Percentiles rank a stretch among this genome's conserved stretches.
These are phyloP conservation scores for Pelecanoides urinatrix DNA, from an alignment of 2,113 vertebrate species.

Conservation along the genomic window DNA sequence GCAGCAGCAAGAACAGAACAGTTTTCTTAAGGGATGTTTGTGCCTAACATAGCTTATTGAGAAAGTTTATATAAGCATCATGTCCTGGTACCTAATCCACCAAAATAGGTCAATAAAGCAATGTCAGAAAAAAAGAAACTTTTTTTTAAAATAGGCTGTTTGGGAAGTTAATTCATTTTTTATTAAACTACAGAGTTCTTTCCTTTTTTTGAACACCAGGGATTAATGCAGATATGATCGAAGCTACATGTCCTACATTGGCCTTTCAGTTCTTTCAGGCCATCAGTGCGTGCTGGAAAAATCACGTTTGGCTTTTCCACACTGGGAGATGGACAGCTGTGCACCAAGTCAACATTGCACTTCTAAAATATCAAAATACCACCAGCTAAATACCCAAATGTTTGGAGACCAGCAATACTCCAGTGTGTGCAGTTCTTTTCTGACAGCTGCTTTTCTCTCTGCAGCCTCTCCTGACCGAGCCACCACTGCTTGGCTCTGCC, in stretches of 20 bases:
- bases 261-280: neutral
- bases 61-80: neutral
- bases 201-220: neutral
- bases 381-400: neutral
- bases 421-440: neutral
- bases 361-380: neutral
- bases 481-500: neutral
- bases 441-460: neutral
- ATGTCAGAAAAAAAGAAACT: neutral
- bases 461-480: neutral
- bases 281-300: neutral
- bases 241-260: neutral
- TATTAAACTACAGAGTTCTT: neutral
- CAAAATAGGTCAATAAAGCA: conserved; percentile 15
- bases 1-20: neutral
- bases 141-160: neutral
- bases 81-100: neutral
- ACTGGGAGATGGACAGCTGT: neutral
- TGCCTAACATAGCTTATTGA: neutral
- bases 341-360: neutral
- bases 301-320: neutral
- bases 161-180: neutral
- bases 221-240: neutral
- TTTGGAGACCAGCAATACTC: neutral
- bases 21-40: neutral